Evolutionary conservation across 2,797 vertebrate species (phyloP).

Genomic region (Geotrypetes seraphini): DNA sequence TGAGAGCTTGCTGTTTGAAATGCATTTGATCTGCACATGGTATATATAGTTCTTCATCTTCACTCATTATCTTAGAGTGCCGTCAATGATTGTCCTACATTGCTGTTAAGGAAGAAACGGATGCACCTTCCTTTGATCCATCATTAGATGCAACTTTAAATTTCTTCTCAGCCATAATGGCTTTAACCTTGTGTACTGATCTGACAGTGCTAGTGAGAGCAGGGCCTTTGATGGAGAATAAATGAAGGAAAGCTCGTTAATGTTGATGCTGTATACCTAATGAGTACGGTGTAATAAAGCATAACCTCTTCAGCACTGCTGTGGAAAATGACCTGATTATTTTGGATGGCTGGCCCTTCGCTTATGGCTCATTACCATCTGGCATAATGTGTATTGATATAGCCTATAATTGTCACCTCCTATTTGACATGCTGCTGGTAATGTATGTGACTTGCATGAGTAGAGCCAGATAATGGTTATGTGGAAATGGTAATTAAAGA

Average conservation of each 20-base stretch:
- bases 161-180: slow-evolving; percentile 43
- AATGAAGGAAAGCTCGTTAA: slow-evolving; percentile 66
- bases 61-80: too few species aligned
- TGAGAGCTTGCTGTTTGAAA: too few species aligned
- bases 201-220: slow-evolving; percentile 53
- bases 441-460: slow-evolving; percentile 83
- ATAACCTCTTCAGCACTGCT: slow-evolving; percentile 66
- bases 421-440: slow-evolving; percentile 91
- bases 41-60: too few species aligned
- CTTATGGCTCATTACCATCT: slow-evolving; percentile 86
- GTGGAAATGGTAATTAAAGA: slow-evolving; percentile 51
- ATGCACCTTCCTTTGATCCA: slow-evolving; percentile 47
- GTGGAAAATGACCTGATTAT: slow-evolving; percentile 66
- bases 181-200: slow-evolving; percentile 68
- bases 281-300: slow-evolving; percentile 73
- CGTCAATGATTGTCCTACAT: too few species aligned
- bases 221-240: slow-evolving; percentile 55
- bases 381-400: slow-evolving; percentile 90
- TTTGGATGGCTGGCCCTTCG: slow-evolving; percentile 70
- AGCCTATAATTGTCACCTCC: slow-evolving; percentile 87
- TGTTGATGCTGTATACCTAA: slow-evolving; percentile 64
- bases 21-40: too few species aligned
- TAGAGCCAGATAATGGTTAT: slow-evolving; percentile 62
- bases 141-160: slow-evolving; percentile 44
- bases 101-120: slow-evolving; percentile 44